Evolutionary conservation across 23 tunicate genomes (phyloP), one percentile per base, ranked within the genome.

Genomic region (Botrylloides violaceus): DNA sequence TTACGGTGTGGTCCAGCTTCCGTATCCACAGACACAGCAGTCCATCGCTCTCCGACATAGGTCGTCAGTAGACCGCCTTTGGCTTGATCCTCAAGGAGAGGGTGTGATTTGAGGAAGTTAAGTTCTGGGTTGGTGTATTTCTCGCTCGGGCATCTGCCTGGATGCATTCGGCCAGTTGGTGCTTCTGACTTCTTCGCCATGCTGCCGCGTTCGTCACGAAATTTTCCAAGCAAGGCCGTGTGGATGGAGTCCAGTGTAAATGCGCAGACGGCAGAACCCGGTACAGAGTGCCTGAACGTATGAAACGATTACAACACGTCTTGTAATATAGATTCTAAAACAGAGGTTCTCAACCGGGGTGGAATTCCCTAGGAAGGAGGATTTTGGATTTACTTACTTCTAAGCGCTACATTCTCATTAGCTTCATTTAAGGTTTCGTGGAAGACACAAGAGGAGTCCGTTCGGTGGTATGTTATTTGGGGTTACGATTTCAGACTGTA

Each of bases 191-290:
- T 43, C 2, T 39, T 61, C 48, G 9, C 32, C 1, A 35, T 20
- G 0, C 80, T 50, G 0, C 76, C 32, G 19, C 36, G 59, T 6
- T 30, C 27, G 4, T 49, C 79, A 15, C 43, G 35, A 76, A 86
- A 86, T 1, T 63, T 58, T 20, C 94, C 94, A 21, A 23, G 30
- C 48, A 86, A 24, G 20, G 85, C 74, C 6, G 29, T 31, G 27
- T 58, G 77, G 6, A 86, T 76, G 9, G 81, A 31, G 53, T 83
- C 39, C 59, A 80, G 35, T 0, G 85, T 66, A 29, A 75, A 86
- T 3, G 82, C 64, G 49, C 94, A 86, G 19, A 86, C 82, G 1
- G 94, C 94, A 19, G 94, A 80, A 6, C 94, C 94, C 12, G 94
- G 68, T 23, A 86, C 59, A 6, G 94, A 80, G 62, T 74, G 35